Evolutionary conservation across 1,140 invertebrate species (phyloP), one percentile per base, ranked within the genome.

Genomic region (Drosophila micromelanica): DNA sequence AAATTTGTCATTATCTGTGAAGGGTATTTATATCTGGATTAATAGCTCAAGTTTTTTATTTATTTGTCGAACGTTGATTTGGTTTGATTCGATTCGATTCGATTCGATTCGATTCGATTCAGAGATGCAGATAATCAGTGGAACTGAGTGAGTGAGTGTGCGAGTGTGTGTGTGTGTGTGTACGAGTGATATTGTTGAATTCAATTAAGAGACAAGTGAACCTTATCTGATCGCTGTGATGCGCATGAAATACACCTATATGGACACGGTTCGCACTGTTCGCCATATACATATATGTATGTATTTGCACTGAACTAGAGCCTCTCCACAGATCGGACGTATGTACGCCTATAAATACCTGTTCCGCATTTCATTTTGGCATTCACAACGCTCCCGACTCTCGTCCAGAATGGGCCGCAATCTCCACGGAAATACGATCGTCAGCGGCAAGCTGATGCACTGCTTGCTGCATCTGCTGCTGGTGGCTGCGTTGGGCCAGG

Each of bases 161-260:
- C 17, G 17, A 17, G 46, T 13, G 17, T 12, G 46, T 9, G 12
- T 13, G 20, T n/a, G 48, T 27, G 64, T 46, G 49, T 20, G 42
- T 17, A 8, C 43, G 37, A 62, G 30, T 69, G 71, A 71, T 54
- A 56, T 20, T 67, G 62, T 62, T 23, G 77, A 71, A 80, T 75
- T 78, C 78, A 85, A 85, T 85, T 86, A 81, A 72, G 70, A 73
- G 62, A 80, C 81, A 85, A 85, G 74, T 78, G 78, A 65, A 86
- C 81, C 82, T 85, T 85, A 86, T 85, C 81, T 85, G 81, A 86
- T 86, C 62, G 65, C 35, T 48, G 20, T 74, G 75, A 64, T 60
- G 64, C 38, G 75, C 64, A 63, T 68, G 68, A 71, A 84, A 78
- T 65, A 78, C 49, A 77, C 72, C 69, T 59, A 85, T 80, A 80